A percentile compares a stretch with the other conserved stretches of the same genome.
Evolutionary conservation across 2,113 vertebrate species (phyloP).

Genomic region (Oreotragus oreotragus): DNA sequence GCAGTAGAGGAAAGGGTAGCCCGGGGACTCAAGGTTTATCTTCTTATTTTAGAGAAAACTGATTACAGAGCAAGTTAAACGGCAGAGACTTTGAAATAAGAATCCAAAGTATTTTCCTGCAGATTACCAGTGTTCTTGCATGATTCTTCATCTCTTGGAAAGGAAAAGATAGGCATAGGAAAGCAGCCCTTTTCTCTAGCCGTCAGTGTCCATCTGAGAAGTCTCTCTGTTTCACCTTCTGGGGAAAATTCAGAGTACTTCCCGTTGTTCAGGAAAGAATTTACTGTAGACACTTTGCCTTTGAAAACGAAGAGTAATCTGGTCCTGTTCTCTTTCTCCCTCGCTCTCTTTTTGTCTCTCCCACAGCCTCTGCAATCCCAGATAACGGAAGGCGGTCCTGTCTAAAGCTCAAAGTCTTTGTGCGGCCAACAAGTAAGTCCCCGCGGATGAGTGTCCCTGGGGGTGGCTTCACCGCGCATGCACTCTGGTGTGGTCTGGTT

Average conservation of each 20-base stretch:
- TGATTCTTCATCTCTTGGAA: neutral
- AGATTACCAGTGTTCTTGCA: neutral
- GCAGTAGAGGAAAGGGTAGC: neutral
- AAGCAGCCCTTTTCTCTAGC: neutral
- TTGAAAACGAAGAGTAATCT: conserved; percentile 43
- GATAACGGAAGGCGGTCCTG: conserved; percentile 95
- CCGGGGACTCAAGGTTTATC: neutral
- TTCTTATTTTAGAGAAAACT: conserved; percentile 31
- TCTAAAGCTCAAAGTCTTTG: conserved; percentile 98
- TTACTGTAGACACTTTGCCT: neutral
- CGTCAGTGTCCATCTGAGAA: neutral
- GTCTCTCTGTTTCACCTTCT: neutral
- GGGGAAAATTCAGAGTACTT: neutral
- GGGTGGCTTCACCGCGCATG: conserved; percentile 73
- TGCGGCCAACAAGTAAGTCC: conserved; percentile 98
- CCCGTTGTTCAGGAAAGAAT: neutral
- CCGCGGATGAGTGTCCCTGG: conserved; percentile 53
- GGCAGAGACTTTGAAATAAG: conserved; percentile 38
- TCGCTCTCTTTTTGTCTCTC: conserved; percentile 50
- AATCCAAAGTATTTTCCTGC: conserved; percentile 15
- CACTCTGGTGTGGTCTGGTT: conserved; percentile 75
- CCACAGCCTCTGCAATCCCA: conserved; percentile 92
- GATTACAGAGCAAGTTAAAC: conserved; percentile 38
- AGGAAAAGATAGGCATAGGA: neutral
- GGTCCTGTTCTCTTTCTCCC: conserved; percentile 26